Evolutionary conservation across 2,797 vertebrate genomes (phyloP), one percentile per base, ranked within the genome.

Genomic region (Carcharodon carcharias): DNA sequence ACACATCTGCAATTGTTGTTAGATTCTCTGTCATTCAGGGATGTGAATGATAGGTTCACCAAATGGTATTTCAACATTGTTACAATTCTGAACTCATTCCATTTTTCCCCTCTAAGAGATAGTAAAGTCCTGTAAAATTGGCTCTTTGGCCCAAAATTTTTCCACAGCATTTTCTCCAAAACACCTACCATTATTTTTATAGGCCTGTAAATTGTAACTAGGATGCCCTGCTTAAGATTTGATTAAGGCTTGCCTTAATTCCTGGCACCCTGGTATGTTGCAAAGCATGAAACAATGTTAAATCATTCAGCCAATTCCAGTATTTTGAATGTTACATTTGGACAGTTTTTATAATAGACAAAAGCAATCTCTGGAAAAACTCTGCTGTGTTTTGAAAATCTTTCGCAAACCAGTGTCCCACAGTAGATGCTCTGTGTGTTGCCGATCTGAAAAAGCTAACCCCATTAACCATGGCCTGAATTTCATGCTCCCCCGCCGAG

Each of bases 31-130:
- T 77, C 35, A 56, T 35, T 95, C 69, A 77, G 50, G 18, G 7
- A 73, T 1, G 31, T 95, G 69, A 95, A 54, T 95, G 69, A 77
- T 95, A n/a, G 69, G 69, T 56, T 73, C 69, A 56, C 69, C 69
- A 77, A 56, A 95, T 95, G 94, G 77, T 77, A 40, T 14, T 92
- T 63, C 45, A 95, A 95, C 50, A 56, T 58, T 93, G 91, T 93
- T 95, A 77, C 67, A 58, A 35, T 73, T 56, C 21, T 56, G 16
- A 95, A 77, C 69, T 58, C 14, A n/a, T 95, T 95, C 94, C 50
- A 73, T 31, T 35, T 35, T 73, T 45, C 14, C 35, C 67, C 50
- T 73, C 9, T 73, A 73, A 35, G 26, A 73, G 94, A 95, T 16
- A 35, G 26, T 73, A 58, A 71, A 35, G 73, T 73, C 45, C 28